Evolutionary conservation across 2,797 vertebrate genomes (phyloP).

Genomic region (Phyllotis vaccarum): DNA sequence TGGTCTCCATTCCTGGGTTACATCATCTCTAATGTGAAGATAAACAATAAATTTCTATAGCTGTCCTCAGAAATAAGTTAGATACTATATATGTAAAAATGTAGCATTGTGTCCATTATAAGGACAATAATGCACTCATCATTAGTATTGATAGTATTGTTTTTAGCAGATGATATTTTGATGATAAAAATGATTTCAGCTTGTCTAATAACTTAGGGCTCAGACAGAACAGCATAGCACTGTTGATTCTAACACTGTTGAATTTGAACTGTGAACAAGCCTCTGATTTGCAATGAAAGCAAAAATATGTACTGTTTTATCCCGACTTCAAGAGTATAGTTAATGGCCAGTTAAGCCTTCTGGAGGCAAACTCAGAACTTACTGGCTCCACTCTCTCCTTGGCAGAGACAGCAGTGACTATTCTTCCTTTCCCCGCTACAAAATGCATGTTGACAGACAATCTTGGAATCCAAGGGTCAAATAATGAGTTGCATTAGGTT

Average conservation of each 20-base stretch:
- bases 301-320: conserved; percentile 70
- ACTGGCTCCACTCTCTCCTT: conserved; percentile 71
- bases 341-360: conserved; percentile 75
- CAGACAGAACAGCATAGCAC: neutral
- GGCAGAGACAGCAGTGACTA: conserved; percentile 53
- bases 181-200: neutral
- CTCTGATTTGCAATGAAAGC: conserved; percentile 34
- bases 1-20: conserved; percentile 9
- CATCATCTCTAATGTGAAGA: conserved; percentile 51
- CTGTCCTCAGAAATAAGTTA: conserved; percentile 51
- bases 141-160: neutral
- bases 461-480: conserved; percentile 70
- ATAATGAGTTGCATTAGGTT: conserved; percentile 68
- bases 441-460: conserved; percentile 70
- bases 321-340: conserved; percentile 56
- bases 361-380: conserved; percentile 79
- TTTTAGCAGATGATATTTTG: conserved; percentile 48
- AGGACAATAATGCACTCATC: neutral
- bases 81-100: conserved; percentile 33
- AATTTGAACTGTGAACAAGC: conserved; percentile 40
- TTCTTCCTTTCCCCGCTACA: conserved; percentile 23
- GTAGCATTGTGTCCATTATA: neutral
- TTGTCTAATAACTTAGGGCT: conserved; percentile 38
- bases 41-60: neutral
- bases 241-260: neutral